Conservation (phyloP, 37 sponge, comb jelly and placozoan species). For the Theonella swinhoei region DNA sequence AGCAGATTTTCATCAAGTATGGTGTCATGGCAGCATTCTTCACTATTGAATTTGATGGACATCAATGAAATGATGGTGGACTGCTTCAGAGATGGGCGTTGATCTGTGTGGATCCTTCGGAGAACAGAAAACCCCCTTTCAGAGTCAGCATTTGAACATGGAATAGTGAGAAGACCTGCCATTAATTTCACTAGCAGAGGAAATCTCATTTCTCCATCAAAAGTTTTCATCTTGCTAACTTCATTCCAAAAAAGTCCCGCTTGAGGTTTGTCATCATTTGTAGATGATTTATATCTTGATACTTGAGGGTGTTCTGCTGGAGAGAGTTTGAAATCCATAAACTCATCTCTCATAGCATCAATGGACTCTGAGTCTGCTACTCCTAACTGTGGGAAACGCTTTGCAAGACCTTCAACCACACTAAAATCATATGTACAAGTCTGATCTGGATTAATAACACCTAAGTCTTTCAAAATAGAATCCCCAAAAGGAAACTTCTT, state of each 20-base stretch:
- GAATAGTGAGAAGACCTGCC: constrained; percentile 15
- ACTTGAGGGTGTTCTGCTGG: constrained; percentile 17
- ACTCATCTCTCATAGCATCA: constrained; percentile 28
- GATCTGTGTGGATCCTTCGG: constrained; percentile 43
- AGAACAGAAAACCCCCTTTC: constrained; percentile 50
- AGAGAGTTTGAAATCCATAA: constrained; percentile 32
- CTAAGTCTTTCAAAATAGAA: constrained; percentile 44
- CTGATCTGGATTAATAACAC: constrained; percentile 22
- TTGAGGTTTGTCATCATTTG: constrained; percentile 1
- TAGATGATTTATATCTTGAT: not conserved
- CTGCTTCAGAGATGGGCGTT: constrained; percentile 11
- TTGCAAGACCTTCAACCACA: constrained; percentile 14
- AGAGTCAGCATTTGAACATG: constrained; percentile 31
- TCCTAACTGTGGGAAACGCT: not conserved
- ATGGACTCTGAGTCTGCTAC: constrained; percentile 15
- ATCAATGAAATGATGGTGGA: constrained; percentile 42
- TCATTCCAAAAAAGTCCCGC: constrained; percentile 31
- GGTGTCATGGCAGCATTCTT: constrained; percentile 10
- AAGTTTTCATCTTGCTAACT: constrained; percentile 39
- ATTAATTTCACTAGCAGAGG: constrained; percentile 29
- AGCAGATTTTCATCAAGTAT: not conserved
- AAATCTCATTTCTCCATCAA: constrained; percentile 54
- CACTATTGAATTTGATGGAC: constrained; percentile 28
- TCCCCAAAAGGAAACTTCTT: constrained; percentile 57
- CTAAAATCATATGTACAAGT: constrained; percentile 1